Percentiles rank a stretch among this genome's conserved stretches.
Evolutionary conservation across 1,140 invertebrate genomes (phyloP).

Genomic region (Zaprionus inermis): DNA sequence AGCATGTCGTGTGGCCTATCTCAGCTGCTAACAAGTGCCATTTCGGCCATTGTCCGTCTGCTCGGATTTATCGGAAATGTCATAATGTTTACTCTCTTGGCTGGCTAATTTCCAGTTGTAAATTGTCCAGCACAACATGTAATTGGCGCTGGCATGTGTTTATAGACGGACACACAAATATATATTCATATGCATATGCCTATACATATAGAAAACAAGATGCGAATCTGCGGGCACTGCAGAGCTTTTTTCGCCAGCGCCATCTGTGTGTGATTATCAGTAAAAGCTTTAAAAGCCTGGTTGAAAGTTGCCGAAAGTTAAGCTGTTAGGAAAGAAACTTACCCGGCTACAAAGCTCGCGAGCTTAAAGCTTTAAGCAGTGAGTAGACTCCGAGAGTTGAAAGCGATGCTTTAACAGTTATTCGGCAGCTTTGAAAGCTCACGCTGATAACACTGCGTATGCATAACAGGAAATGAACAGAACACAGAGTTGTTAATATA

Average conservation of each 20-base stretch:
- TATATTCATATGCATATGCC: not conserved
- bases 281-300: not conserved
- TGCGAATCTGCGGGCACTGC: not conserved
- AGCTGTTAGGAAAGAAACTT: not conserved
- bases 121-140: slow-evolving; percentile 11
- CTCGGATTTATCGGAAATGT: not conserved
- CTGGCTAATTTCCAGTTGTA: slow-evolving; percentile 1
- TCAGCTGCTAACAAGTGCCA: slow-evolving; percentile 1
- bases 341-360: not conserved
- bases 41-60: not conserved
- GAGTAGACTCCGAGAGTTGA: not conserved
- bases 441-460: slow-evolving; percentile 7
- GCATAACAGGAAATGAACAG: not conserved
- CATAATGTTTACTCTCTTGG: not conserved
- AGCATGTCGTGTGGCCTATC: slow-evolving; percentile 21
- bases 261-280: slow-evolving; percentile 11
- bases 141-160: slow-evolving; percentile 1
- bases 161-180: no score
- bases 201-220: not conserved
- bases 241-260: slow-evolving; percentile 2
- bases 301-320: not conserved
- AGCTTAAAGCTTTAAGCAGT: slow-evolving; percentile 2
- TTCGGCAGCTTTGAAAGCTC: not conserved
- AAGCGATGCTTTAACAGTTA: not conserved
- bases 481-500: slow-evolving; percentile 54